Evolutionary conservation across 1,140 invertebrate genomes (phyloP), one percentile per base, ranked within the genome.

Genomic region (Adoxophyes honmai): DNA sequence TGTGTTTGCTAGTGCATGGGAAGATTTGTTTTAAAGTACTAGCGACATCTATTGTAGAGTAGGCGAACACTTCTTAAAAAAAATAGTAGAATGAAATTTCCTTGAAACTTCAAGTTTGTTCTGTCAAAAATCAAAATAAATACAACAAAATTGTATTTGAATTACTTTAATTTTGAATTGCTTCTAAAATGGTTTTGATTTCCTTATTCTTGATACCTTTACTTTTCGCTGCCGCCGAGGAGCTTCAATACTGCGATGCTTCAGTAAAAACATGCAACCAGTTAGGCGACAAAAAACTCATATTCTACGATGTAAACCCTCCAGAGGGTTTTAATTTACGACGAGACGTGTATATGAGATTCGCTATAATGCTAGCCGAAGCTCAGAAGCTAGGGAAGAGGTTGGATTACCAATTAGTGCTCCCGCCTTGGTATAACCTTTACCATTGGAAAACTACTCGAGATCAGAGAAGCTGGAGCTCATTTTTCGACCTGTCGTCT

Each of bases 241-340:
- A 64, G 4, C 34, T 28, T 7, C 67, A 64, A 14, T 73, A 63
- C 37, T 84, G 81, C 37, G 63, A 69, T 66, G 51, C 52, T 4
- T 59, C 16, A 6, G 34, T 53, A 14, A 62, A 67, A 53, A 48
- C 34, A 1, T 70, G 68, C 38, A 34, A 54, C 5, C 57, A 62
- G 34, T 1, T 8, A 4, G 13, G 55, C 9, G 18, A 56, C n/a
- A 48, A 56, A 56, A 76, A 68, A 63, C 39, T 55, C 5, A 54
- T 98, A 53, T 91, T 99, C 18, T 99, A 99, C 86, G 96, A 98
- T 88, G 94, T 99, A 0, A 99, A 99, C 89, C 94, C 93, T 13
- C 93, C 95, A 1, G 98, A 99, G 92, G 98, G 98, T 0, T 99
- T 99, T 78, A 99, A 99, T 91, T 90, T 99, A 58, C 90, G 98